Base-by-base conservation (phyloP, 92 coral and sea anemone genomes). In the Pocillopora grandis region DNA sequence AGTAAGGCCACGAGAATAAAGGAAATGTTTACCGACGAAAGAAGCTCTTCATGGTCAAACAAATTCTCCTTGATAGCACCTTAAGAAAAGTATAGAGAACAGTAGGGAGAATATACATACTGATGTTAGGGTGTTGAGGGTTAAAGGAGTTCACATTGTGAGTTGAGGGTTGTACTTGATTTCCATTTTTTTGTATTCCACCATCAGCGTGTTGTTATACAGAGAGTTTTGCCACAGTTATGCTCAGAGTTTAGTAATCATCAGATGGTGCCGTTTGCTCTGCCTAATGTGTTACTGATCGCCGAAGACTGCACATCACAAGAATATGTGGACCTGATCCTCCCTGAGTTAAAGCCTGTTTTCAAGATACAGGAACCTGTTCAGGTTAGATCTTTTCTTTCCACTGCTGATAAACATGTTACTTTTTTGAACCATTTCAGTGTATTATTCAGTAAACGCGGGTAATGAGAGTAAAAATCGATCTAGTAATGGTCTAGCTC, bases 311-410 rank as follows among this genome's bases (percentile, higher is more conserved):
- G 99, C 57, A 94, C 94, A 0, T 66, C 90, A 59, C 97, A 89
- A 31, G 97, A 96, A 76, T 96, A 88, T 57, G 82, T 64, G 12
- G 83, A 80, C 17, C 90, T 92, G 11, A 87, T 96, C 68, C 85
- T 96, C 33, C 98, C 99, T 3, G 90, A 96, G 37, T 83, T 96
- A 48, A 96, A 94, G 90, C 99, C 98, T 12, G 98, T 96, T 27
- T 94, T 96, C 77, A 96, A 96, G 81, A 89, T 96, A 71, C 97
- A 92, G 79, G 99, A 96, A 31, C 99, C 98, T 13, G 82, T 96
- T 3, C 99, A 96, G 93, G 99, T 96, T 21, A 17, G 49, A 52
- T 12, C 10, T 12, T 1, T 49, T 37, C 48, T 12, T 31, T 70
- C 9, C 33, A 35, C 6, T 4, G 52, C 52, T 42, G 52, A 42